Evolutionary conservation across 2,888 invertebrate species (phyloP).

Genomic region (Brachylomia viminalis): DNA sequence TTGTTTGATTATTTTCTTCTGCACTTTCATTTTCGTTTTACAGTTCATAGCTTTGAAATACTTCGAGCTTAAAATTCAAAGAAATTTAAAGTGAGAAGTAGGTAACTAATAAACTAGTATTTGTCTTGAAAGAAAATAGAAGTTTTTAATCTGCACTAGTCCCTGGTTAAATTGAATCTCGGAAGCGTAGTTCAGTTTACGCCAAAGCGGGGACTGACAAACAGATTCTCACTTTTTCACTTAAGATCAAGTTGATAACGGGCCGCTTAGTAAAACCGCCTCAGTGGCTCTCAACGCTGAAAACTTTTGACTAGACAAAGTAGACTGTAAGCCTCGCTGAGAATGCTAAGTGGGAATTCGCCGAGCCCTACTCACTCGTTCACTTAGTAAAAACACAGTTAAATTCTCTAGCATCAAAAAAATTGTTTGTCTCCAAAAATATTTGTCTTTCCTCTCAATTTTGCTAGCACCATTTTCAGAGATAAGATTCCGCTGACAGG

Average conservation of each 20-base stretch:
- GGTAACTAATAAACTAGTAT: not conserved
- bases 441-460: conserved; percentile 37
- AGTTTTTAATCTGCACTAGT: conserved; percentile 5
- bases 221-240: conserved; percentile 68
- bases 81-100: not conserved
- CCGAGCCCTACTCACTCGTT: conserved; percentile 32
- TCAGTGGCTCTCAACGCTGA: conserved; percentile 65
- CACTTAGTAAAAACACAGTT: conserved; percentile 31
- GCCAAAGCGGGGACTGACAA: conserved; percentile 32
- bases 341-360: conserved; percentile 73
- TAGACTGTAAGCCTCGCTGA: conserved; percentile 69
- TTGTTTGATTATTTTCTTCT: conserved; percentile 31
- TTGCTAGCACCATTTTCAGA: conserved; percentile 16
- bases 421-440: conserved; percentile 15
- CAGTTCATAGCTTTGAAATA: conserved; percentile 21
- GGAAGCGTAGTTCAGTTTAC: conserved; percentile 29
- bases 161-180: conserved; percentile 29
- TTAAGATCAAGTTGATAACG: conserved; percentile 68
- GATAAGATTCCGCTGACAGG: conserved; percentile 45
- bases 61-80: conserved; percentile 18
- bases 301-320: conserved; percentile 78
- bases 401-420: conserved; percentile 23
- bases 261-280: conserved; percentile 75
- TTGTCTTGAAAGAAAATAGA: not conserved
- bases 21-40: conserved; percentile 34